Base-by-base conservation (phyloP, 2,113 vertebrate species). In the Acrocephalus arundinaceus region DNA sequence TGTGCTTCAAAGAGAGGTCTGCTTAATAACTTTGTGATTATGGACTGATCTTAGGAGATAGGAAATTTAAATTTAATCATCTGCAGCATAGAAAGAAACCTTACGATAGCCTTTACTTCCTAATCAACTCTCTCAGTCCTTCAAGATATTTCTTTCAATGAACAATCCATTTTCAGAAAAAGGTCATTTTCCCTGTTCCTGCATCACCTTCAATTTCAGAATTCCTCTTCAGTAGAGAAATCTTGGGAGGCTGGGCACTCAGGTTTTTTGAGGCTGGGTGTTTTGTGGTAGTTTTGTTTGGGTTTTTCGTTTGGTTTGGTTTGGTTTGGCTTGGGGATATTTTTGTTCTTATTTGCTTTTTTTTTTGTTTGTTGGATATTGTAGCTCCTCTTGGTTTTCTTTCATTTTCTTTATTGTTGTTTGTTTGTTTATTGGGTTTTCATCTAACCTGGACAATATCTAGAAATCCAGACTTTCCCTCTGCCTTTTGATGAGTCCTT, bases 21-120 rank as follows among this genome's bases (percentile, higher is more conserved):
- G 20, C 12, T 55, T 90, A 82, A 72, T 85, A 66, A 33, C 9
- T 77, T 90, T 49, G 10, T 58, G 62, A 19, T 46, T 68, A 22
- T 30, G 8, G n/a, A 77, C 73, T 73, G 35, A 86, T 80, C 9
- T 46, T 35, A 76, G 55, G 35, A 84, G 23, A 52, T 14, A 61
- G 37, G 12, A 93, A 90, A 62, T 77, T 28, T 66, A 66, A 83
- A 80, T 85, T 76, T 91, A 89, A 79, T 22, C 6, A 81, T 81
- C 55, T 85, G 30, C 58, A 76, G 17, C 10, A 49, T 45, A 31
- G 78, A 72, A 84, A 85, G 18, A 74, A 87, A 52, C 3, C 6
- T 72, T 48, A 43, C 7, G 4, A 4, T 49, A 63, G 25, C 9
- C 51, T 70, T 79, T 76, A 31, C 6, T 80, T 88, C n/a, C 63